phyloP scores from a whole-genome alignment of 2,113 vertebrate genomes.

The Odontesthes bonariensis region DNA sequence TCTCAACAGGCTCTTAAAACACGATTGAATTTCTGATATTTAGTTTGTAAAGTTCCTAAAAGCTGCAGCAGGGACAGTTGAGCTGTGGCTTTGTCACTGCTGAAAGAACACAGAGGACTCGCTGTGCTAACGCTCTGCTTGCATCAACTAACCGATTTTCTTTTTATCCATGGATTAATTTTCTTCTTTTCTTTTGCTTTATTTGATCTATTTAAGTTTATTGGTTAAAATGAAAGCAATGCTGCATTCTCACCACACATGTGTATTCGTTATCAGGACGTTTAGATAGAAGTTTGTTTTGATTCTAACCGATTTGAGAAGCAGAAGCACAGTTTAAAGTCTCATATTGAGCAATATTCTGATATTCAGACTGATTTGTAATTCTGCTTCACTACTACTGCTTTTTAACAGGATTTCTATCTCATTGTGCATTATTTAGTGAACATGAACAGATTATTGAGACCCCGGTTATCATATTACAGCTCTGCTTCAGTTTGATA shows the following conservation, averaged over 20 bases:
- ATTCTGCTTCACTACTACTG: too few relatives aligned
- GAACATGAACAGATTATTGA: too few relatives aligned
- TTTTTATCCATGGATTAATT: conserved; percentile 12
- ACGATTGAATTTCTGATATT: background rate
- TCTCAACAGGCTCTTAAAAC: background rate
- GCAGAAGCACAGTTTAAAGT: background rate
- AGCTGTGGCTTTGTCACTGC: background rate
- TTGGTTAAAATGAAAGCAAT: too few relatives aligned
- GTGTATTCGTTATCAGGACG: too few relatives aligned
- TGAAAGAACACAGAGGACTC: conserved; percentile 17
- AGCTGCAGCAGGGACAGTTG: background rate
- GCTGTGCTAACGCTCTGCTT: conserved; percentile 13
- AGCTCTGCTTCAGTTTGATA: background rate
- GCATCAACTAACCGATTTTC: conserved; percentile 25
- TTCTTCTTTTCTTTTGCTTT: background rate
- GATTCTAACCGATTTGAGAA: background rate
- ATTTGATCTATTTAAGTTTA: too few relatives aligned
- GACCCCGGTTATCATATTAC: too few relatives aligned
- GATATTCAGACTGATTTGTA: background rate
- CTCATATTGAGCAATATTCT: background rate
- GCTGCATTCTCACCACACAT: too few relatives aligned
- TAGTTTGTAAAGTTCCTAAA: background rate
- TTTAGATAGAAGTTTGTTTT: too few relatives aligned
- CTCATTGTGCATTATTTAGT: too few relatives aligned
- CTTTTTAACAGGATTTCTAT: background rate